These are phyloP conservation scores for Xiphophorus couchianus DNA, from an alignment of 2,113 vertebrate species.

Conservation along the genomic window DNA sequence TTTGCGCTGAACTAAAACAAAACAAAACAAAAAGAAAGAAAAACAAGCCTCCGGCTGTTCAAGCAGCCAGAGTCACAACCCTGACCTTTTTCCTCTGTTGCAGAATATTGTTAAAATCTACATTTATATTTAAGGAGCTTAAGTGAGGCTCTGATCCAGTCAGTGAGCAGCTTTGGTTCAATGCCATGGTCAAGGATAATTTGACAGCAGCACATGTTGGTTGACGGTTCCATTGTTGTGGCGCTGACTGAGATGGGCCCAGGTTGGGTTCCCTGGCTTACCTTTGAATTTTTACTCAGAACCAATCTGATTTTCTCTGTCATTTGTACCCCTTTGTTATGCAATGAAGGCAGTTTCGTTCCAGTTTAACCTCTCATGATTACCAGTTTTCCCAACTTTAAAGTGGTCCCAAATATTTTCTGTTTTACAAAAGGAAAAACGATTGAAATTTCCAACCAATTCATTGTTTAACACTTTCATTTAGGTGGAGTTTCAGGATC, in stretches of 20 bases:
- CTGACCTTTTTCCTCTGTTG: conserved; percentile 12
- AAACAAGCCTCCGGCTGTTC: conserved; percentile 49
- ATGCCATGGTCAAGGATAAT: conserved; percentile 37
- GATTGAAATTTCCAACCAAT: background rate
- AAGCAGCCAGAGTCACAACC: background rate
- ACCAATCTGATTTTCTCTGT: background rate
- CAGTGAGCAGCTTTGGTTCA: conserved; percentile 41
- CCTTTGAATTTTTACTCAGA: conserved; percentile 14
- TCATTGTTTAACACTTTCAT: background rate
- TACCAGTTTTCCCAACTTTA: background rate
- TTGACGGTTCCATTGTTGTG: conserved; percentile 6
- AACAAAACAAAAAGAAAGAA: conserved; percentile 15
- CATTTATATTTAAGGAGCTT: conserved; percentile 25
- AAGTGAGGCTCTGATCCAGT: conserved; percentile 23
- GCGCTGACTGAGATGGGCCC: conserved; percentile 3
- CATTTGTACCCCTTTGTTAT: background rate
- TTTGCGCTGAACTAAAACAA: conserved; percentile 10
- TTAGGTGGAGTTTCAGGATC: conserved; percentile 96
- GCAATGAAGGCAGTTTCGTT: background rate
- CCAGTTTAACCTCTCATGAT: background rate
- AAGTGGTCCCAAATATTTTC: background rate
- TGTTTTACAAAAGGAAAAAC: background rate
- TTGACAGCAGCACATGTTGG: conserved; percentile 18
- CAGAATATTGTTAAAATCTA: background rate
- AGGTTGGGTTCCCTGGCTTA: background rate